Conservation (phyloP, 92 coral and sea anemone species). For the Zoanthus sansibaricus region DNA sequence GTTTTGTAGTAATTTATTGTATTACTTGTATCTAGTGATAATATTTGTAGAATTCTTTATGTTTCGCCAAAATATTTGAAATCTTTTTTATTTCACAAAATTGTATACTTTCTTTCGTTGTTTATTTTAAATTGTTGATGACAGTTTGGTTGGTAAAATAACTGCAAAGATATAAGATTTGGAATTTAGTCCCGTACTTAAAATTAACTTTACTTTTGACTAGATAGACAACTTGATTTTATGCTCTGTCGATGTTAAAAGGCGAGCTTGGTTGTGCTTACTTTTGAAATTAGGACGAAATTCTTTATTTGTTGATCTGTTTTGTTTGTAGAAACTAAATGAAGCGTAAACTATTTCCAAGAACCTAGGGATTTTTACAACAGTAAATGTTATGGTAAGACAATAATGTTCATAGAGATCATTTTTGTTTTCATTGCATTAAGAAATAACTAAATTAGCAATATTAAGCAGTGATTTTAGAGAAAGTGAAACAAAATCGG, state of each 20-base stretch:
- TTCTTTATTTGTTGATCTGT: not conserved
- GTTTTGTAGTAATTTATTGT: no score
- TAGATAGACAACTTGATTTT: not conserved
- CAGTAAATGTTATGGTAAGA: not conserved
- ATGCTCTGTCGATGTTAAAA: not conserved
- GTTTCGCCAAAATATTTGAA: not conserved
- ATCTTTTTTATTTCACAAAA: not conserved
- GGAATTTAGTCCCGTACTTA: not conserved
- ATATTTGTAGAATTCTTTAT: not conserved
- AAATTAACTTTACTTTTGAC: not conserved
- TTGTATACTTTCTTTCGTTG: not conserved
- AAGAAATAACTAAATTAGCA: no score
- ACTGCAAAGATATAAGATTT: not conserved
- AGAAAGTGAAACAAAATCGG: no score
- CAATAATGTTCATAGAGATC: not conserved
- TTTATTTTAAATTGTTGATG: not conserved
- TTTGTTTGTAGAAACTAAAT: slow-evolving; percentile 1
- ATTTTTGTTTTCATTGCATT: no score
- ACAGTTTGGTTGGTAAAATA: not conserved
- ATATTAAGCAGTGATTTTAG: no score
- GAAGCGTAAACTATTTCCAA: not conserved
- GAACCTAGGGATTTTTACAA: not conserved
- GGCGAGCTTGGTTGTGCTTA: not conserved
- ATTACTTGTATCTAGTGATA: not conserved
- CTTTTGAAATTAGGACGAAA: not conserved